Percentiles rank a stretch among this genome's conserved stretches.
Conservation (phyloP, 2,797 vertebrate genomes). For the Notamacropus eugenii region DNA sequence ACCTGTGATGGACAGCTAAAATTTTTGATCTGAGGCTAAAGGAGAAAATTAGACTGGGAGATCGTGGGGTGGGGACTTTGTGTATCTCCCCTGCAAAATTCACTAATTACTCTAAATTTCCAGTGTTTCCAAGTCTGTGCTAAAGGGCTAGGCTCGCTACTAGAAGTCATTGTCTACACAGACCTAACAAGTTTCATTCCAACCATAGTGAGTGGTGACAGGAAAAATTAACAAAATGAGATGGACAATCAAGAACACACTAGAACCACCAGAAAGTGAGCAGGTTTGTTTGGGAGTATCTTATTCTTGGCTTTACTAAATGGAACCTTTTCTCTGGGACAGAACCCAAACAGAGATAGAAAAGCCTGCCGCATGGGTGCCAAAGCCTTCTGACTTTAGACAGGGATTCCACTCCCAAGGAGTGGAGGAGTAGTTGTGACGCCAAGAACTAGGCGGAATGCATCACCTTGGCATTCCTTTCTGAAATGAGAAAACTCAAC, state of each 20-base stretch:
- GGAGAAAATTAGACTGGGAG: slow-evolving; percentile 50
- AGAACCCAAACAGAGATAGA: not conserved
- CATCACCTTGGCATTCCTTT: not conserved
- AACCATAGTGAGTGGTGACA: slow-evolving; percentile 71
- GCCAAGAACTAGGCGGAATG: not conserved
- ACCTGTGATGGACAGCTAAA: slow-evolving; percentile 31
- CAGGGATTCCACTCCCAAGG: not conserved
- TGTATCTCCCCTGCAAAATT: slow-evolving; percentile 49
- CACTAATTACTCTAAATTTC: slow-evolving; percentile 69
- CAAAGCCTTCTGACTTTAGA: not conserved
- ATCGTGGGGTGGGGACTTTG: slow-evolving; percentile 45
- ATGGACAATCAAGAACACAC: slow-evolving; percentile 67
- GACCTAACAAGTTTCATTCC: slow-evolving; percentile 61
- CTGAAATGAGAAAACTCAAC: not conserved
- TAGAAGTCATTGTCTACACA: slow-evolving; percentile 54
- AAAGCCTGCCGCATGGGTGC: not conserved
- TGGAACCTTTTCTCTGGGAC: not conserved
- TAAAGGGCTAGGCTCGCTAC: slow-evolving; percentile 36
- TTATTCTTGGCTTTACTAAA: slow-evolving; percentile 29
- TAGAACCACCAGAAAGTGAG: slow-evolving; percentile 64
- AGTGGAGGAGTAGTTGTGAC: not conserved
- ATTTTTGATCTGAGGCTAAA: slow-evolving; percentile 49
- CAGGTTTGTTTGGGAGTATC: slow-evolving; percentile 45
- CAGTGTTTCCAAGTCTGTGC: slow-evolving; percentile 63
- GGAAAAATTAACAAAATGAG: slow-evolving; percentile 67